These are phyloP conservation scores for Nephrotoma appendiculata DNA, from an alignment of 2,888 invertebrate species.

Conservation along the genomic window DNA sequence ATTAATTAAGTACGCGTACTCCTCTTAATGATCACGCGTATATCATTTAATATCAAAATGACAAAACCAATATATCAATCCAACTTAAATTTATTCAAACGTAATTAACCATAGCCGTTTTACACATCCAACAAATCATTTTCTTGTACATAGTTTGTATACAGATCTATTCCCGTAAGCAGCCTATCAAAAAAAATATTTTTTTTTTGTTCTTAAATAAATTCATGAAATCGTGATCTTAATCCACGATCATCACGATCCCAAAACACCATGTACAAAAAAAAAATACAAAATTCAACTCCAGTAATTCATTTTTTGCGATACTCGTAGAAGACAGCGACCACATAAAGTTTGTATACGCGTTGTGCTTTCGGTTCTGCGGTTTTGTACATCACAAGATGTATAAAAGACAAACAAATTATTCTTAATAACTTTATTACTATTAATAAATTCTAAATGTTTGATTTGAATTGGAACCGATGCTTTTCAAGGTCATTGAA, in stretches of 20 bases:
- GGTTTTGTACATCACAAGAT: not conserved
- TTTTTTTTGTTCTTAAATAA: conserved; percentile 10
- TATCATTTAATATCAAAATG: not conserved
- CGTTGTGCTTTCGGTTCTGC: not conserved
- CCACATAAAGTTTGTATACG: not conserved
- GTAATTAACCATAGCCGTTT: not conserved
- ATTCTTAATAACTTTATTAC: not conserved
- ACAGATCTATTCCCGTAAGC: not conserved
- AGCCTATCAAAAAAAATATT: too few relatives aligned
- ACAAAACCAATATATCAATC: not conserved
- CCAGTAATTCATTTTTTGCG: not conserved
- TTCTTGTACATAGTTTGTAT: not conserved
- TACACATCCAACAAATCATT: not conserved
- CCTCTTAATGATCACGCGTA: not conserved
- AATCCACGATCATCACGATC: not conserved
- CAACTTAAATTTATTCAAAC: not conserved
- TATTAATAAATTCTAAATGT: not conserved
- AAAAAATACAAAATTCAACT: not conserved
- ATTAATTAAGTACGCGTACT: not conserved
- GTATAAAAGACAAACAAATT: not conserved
- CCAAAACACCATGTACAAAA: not conserved
- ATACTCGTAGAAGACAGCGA: not conserved
- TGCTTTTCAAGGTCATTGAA: not conserved
- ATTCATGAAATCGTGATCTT: conserved; percentile 18
- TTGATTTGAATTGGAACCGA: not conserved